Conservation (phyloP, 2,113 vertebrate species). For the Egretta garzetta region DNA sequence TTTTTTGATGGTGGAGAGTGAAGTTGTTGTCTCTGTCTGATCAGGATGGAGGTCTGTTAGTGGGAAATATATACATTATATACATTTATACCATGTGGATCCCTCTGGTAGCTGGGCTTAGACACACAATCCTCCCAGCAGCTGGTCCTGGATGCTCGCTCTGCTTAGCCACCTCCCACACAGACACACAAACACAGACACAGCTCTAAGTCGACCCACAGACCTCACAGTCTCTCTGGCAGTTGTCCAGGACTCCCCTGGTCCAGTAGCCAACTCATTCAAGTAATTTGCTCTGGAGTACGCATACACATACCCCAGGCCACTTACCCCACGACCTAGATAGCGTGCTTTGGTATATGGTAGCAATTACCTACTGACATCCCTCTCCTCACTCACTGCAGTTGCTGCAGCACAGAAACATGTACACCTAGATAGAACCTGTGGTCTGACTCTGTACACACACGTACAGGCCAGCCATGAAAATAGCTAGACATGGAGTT, state of each 20-base stretch:
- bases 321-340: background rate
- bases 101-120: background rate
- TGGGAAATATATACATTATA: background rate
- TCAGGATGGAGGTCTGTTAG: background rate
- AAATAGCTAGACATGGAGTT: background rate
- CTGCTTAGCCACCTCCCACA: background rate
- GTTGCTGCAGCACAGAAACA: background rate
- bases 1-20: background rate
- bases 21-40: background rate
- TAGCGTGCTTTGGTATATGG: background rate
- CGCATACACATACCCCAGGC: background rate
- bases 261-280: background rate
- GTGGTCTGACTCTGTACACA: background rate
- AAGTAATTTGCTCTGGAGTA: background rate
- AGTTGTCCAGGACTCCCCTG: background rate
- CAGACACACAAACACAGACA: background rate
- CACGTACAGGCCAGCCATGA: background rate
- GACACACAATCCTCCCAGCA: background rate
- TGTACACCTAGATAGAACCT: too few relatives aligned
- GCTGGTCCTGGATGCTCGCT: background rate
- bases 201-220: fast-evolving
- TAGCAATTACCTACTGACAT: background rate
- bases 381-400: background rate
- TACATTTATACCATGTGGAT: too few relatives aligned
- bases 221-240: background rate